phyloP scores from a whole-genome alignment of 2,888 invertebrate species.

The Heliconius cydno region DNA sequence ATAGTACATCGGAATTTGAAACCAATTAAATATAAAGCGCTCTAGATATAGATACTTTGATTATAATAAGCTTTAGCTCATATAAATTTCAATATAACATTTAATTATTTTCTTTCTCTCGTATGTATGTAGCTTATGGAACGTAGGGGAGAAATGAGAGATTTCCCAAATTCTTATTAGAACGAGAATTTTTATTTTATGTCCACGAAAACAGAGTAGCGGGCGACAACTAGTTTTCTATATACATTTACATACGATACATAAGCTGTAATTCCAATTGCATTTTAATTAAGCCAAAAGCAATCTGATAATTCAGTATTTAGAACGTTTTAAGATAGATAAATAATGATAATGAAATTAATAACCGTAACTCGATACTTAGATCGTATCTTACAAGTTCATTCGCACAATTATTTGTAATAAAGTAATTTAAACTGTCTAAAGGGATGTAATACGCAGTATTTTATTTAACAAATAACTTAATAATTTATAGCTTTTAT shows the following conservation, averaged over 20 bases:
- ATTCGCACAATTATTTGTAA: conserved; percentile 16
- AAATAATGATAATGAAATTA: conserved; percentile 16
- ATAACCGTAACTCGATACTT: not conserved
- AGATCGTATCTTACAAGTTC: conserved; percentile 15
- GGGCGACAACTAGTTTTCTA: too few relatives aligned
- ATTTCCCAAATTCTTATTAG: too few relatives aligned
- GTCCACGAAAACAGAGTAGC: too few relatives aligned
- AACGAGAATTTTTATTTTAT: not conserved
- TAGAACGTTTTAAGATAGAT: not conserved
- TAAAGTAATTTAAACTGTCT: conserved; percentile 18
- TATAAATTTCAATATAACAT: too few relatives aligned
- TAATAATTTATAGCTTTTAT: conserved; percentile 1
- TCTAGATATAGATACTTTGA: too few relatives aligned
- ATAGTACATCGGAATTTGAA: too few relatives aligned
- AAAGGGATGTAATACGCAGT: conserved; percentile 2
- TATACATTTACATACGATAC: too few relatives aligned
- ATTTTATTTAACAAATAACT: conserved; percentile 3
- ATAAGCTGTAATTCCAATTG: not conserved
- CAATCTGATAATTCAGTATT: not conserved
- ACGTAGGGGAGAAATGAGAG: too few relatives aligned
- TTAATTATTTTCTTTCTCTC: too few relatives aligned
- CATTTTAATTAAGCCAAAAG: not conserved
- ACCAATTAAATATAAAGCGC: too few relatives aligned
- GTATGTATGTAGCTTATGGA: too few relatives aligned
- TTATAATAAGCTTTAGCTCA: too few relatives aligned